Base-by-base conservation (phyloP, 2,888 invertebrate genomes). In the Tetanocera ferruginea region DNA sequence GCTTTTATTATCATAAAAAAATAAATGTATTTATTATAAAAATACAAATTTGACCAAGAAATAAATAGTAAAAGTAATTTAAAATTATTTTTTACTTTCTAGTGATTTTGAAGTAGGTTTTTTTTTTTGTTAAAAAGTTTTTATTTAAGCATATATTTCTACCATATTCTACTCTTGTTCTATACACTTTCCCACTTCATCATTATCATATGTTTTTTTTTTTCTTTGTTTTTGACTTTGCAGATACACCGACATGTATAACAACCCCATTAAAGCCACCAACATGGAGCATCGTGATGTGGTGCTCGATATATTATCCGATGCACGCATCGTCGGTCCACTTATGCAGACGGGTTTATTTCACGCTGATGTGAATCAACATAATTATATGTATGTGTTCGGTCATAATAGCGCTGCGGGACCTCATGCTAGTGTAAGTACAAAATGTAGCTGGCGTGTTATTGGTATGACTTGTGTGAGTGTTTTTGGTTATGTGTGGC, bases 331-430 rank as follows among this genome's bases (percentile, higher is more conserved):
- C 25, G 93, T 95, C 28, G 95, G 97, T 0, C 98, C 97, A 0
- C 90, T 96, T 82, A 91, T 96, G 80, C 92, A 93, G 89, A 94
- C 94, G 80, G 95, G 94, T 23, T 92, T 94, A 88, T 93, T 94
- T 87, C 96, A 96, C 85, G 93, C 95, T 5, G 92, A 92, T 82
- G 92, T 94, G 34, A 95, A 95, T 90, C 91, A 93, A 0, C 93
- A 94, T 86, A 95, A 95, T 76, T 97, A 95, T 89, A 95, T 97
- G 91, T 97, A 97, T 87, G 95, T 97, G 34, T 97, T 97, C 85
- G 93, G 94, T 5, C 97, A 98, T 87, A 95, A 95, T 83, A 96
- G 95, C 78, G 92, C 93, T 81, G 93, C 94, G 84, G 95, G 94
- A 79, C 94, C 95, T 81, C 94, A 94, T 88, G 93, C 95, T 66